Evolutionary conservation across 2,888 invertebrate genomes (phyloP), one percentile per base, ranked within the genome.

Genomic region (Ophion costatus): DNA sequence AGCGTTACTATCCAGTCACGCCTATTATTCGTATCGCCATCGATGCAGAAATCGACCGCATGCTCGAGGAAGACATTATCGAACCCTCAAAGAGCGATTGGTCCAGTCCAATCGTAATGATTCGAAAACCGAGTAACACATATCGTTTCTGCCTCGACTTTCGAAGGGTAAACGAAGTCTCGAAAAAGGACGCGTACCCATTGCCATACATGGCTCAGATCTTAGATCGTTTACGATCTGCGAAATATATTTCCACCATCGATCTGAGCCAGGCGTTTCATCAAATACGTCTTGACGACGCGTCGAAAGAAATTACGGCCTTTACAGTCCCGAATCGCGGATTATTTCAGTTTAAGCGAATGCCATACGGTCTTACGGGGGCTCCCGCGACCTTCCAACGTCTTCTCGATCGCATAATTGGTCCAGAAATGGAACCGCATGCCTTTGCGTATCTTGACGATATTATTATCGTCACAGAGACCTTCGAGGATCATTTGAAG

Each of bases 351-450:
- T 92, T 92, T 66, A 80, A 67, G 3, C 76, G 88, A 6, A 87
- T 91, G 88, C 91, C 91, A 0, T 91, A 91, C 69, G 81, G 90
- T 80, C 76, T 90, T 82, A 82, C 86, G 83, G 69, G 88, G 64
- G 88, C 88, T 0, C 90, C 91, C 0, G 89, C 90, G 1, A 90
- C 90, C 0, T 91, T 87, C 74, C 91, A 91, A 79, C 71, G 90
- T 1, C 67, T 91, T 7, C 84, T 91, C 11, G 90, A 91, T 69
- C 69, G 66, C 14, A 78, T 91, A 2, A 77, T 91, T 0, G 89
- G 89, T 9, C 78, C 88, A 11, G 85, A 85, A 38, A 24, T 82
- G 63, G 84, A 59, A 20, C 22, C 59, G 20, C 20, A 59, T 20
- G 59, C 59, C 3, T 59, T 59, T n/a, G 59, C 59, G 20, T 59